phyloP scores from a whole-genome alignment of 2,888 invertebrate species.

The Ectropis crepuscularia region DNA sequence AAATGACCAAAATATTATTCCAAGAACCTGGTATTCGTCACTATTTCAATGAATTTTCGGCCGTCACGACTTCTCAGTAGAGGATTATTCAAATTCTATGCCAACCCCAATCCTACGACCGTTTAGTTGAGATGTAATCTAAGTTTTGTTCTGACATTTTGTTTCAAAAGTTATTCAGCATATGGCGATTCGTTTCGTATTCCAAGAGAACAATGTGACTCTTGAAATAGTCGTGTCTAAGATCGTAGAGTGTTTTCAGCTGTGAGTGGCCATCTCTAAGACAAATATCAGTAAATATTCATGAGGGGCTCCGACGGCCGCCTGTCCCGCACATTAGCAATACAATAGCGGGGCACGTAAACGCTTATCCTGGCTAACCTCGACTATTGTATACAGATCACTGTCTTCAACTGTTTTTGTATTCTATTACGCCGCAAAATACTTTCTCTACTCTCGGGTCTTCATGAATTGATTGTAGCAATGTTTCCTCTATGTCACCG shows the following conservation, averaged over 20 bases:
- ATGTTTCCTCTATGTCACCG: conserved; percentile 25
- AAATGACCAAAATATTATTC: conserved; percentile 24
- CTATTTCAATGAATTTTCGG: conserved; percentile 20
- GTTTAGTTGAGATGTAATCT: conserved; percentile 24
- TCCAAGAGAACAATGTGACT: conserved; percentile 44
- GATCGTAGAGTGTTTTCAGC: conserved; percentile 64
- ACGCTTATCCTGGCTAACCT: conserved; percentile 65
- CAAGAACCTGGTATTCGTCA: conserved; percentile 17
- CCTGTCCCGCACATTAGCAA: conserved; percentile 70
- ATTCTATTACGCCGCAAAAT: conserved; percentile 47
- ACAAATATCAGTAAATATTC: conserved; percentile 79
- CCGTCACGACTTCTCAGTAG: conserved; percentile 23
- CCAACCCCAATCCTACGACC: conserved; percentile 23
- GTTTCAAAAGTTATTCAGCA: conserved; percentile 23
- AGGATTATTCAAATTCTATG: conserved; percentile 29
- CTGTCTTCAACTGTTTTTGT: conserved; percentile 62
- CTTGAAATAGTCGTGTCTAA: conserved; percentile 51
- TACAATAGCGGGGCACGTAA: conserved; percentile 68
- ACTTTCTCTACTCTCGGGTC: conserved; percentile 38
- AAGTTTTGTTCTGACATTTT: conserved; percentile 29
- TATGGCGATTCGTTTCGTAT: conserved; percentile 44
- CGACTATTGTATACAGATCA: conserved; percentile 65
- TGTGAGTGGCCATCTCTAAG: conserved; percentile 59
- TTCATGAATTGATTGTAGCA: conserved; percentile 45
- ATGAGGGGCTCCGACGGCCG: conserved; percentile 68